Conservation (phyloP, 2,113 vertebrate species). For the Chloroceryle aenea region DNA sequence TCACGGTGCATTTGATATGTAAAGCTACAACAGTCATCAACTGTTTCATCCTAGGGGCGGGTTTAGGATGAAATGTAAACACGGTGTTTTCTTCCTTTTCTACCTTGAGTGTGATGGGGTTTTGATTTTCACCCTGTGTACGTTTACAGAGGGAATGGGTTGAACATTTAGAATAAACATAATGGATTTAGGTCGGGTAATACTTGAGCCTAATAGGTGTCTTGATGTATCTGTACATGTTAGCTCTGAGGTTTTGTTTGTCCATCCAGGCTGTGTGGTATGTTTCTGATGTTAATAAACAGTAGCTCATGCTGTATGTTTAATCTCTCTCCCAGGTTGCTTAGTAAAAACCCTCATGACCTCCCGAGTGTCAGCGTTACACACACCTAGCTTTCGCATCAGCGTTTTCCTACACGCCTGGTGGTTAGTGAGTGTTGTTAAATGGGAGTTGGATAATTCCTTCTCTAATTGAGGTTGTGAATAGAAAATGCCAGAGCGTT, state of each 20-base stretch:
- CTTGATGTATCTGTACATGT: neutral
- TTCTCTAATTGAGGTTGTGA: neutral
- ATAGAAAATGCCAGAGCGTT: neutral
- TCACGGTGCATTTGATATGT: neutral
- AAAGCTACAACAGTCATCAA: neutral
- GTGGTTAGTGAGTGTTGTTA: conserved; percentile 17
- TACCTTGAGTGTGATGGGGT: neutral
- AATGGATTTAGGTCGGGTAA: neutral
- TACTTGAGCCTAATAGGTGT: neutral
- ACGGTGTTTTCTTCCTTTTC: neutral
- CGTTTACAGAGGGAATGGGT: neutral
- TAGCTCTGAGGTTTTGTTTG: neutral
- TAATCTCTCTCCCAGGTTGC: conserved; percentile 19
- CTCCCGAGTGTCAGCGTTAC: neutral
- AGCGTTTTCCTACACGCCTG: neutral
- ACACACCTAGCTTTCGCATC: conserved; percentile 3
- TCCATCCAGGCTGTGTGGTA: neutral
- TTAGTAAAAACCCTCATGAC: conserved; percentile 22
- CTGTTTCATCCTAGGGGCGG: neutral
- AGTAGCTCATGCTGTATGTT: neutral
- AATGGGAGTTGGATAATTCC: neutral
- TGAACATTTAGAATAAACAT: neutral
- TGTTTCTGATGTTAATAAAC: conserved; percentile 11
- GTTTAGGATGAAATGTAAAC: neutral
- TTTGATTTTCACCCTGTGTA: neutral